Base-by-base conservation (phyloP, 2,888 invertebrate species). In the Pyralis farinalis region DNA sequence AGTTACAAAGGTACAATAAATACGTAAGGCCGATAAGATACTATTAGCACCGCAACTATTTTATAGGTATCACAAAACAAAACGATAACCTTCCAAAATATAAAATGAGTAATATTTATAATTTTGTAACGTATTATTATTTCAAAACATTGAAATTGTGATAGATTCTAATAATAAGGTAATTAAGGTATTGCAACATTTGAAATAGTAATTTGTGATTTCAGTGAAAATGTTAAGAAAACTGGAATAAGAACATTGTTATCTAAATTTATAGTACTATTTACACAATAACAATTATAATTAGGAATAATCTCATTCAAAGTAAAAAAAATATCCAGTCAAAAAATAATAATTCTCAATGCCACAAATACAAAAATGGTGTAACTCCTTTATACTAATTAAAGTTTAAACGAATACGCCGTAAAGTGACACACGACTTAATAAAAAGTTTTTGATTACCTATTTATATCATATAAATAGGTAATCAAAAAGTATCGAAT, bases 281-380 rank as follows among this genome's bases (percentile, higher is more conserved):
- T 59, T 85, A 85, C 84, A 85, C 54, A 76, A 25, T 25, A 25
- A 76, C 66, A 59, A 55, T 72, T 76, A 81, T 51, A 66, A 58
- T 73, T 83, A 82, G 56, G 58, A 76, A 82, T 86, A 87, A 87
- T 87, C 87, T 87, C 87, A 86, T 75, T 81, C 69, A 79, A 77
- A 71, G 52, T 79, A 75, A 68, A 73, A 73, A 67, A 59, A 58
- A 54, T 47, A 60, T 59, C 62, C 65, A 65, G 10, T 1, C 8
- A 22, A 16, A 16, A 2, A 16, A 42, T 33, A 54, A 54, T 68
- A 74, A 65, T 77, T 83, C 76, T 70, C 82, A 79, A 78, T 47
- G 66, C 71, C 56, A 72, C 68, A 69, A 70, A 64, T 70, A 53
- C 56, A 21, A 44, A 43, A 12, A 40, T 25, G 25, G n/a, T 25